Conservation (phyloP, 2,113 vertebrate species). For the Pseudopipra pipra region DNA sequence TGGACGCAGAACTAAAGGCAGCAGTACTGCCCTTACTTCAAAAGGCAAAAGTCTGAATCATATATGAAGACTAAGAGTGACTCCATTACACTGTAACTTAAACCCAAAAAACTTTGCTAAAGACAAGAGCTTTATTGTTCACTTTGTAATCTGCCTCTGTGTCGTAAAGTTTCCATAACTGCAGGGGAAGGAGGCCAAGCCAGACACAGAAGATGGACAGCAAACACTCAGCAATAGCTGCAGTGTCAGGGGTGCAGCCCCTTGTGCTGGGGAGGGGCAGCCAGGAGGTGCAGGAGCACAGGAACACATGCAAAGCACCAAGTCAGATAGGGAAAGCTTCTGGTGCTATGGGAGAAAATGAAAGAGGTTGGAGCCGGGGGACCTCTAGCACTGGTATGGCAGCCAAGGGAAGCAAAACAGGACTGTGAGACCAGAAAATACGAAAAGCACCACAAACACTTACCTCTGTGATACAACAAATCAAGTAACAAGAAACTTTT, state of each 20-base stretch:
- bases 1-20: neutral
- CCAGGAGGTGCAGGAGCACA: neutral
- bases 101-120: neutral
- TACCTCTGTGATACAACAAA: neutral
- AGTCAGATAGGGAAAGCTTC: neutral
- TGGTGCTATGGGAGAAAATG: neutral
- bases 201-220: neutral
- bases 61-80: neutral
- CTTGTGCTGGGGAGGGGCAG: neutral
- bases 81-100: neutral
- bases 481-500: neutral
- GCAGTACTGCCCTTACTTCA: neutral
- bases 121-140: neutral
- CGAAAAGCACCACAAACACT: neutral
- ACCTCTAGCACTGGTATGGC: neutral
- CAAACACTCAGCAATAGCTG: accelerated
- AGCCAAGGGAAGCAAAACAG: neutral
- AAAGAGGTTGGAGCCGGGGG: neutral
- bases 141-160: neutral
- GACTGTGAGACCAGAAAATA: neutral
- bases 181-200: neutral
- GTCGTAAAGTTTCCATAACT: neutral
- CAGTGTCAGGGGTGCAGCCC: neutral
- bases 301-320: neutral
- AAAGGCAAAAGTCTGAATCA: neutral